A percentile compares a stretch with the other conserved stretches of the same genome.
Conservation (phyloP, 2,797 vertebrate genomes). For the Cossypha niveicapilla region DNA sequence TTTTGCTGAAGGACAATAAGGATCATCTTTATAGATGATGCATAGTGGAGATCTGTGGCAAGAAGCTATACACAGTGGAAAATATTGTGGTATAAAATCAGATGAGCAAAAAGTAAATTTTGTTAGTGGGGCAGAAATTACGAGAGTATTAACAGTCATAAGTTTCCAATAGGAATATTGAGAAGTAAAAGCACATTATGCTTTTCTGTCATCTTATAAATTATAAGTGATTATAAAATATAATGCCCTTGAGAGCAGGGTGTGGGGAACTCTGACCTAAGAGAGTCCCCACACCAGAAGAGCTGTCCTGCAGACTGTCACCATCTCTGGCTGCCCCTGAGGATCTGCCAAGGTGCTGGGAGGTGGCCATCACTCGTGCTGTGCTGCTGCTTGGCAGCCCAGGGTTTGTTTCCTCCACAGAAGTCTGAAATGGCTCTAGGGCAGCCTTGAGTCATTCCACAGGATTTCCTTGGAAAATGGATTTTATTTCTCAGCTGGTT, state of each 20-base stretch:
- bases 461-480: background rate
- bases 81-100: background rate
- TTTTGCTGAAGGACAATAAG: background rate
- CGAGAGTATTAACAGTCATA: background rate
- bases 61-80: background rate
- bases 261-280: background rate
- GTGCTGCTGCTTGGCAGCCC: background rate
- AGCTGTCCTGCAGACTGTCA: background rate
- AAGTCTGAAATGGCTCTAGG: background rate
- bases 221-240: background rate
- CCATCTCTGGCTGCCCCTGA: background rate
- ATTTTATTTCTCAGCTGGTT: background rate
- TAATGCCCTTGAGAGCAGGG: background rate
- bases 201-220: background rate
- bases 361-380: background rate
- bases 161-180: background rate
- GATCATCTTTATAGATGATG: background rate
- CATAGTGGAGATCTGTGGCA: background rate
- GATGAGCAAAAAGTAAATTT: background rate
- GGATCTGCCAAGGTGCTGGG: accelerated
- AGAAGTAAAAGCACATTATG: background rate
- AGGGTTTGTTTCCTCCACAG: background rate
- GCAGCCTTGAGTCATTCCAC: background rate
- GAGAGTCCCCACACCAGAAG: background rate
- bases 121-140: background rate